Evolutionary conservation across 2,888 invertebrate genomes (phyloP).

Genomic region (Caenorhabditis angaria): DNA sequence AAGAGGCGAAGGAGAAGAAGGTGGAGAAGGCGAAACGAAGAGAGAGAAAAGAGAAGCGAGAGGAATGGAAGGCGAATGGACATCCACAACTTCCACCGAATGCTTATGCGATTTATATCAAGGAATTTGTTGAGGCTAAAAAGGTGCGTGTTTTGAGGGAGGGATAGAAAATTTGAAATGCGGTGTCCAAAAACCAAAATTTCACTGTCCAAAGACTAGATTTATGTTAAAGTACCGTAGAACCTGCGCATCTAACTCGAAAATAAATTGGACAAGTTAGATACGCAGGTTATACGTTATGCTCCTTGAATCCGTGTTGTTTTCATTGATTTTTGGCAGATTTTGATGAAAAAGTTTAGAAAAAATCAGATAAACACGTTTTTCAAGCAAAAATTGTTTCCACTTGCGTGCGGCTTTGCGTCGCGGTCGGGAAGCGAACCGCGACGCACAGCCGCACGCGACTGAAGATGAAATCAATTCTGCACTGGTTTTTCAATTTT

Average conservation of each 20-base stretch:
- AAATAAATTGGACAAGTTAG: no score
- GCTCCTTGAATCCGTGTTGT: no score
- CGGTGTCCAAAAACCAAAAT: background rate
- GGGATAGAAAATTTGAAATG: background rate
- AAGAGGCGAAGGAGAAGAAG: slow-evolving; percentile 18
- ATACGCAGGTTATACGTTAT: no score
- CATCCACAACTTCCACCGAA: slow-evolving; percentile 26
- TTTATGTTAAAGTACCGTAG: no score
- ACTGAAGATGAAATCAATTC: no score
- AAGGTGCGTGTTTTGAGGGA: background rate
- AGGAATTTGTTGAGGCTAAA: slow-evolving; percentile 8
- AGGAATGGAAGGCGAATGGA: slow-evolving; percentile 20
- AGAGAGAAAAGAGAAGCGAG: slow-evolving; percentile 20
- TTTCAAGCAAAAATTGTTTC: no score
- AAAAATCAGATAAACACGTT: no score
- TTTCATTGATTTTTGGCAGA: background rate
- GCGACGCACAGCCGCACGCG: no score
- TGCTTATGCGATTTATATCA: slow-evolving; percentile 31
- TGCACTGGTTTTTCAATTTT: no score
- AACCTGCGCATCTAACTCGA: no score
- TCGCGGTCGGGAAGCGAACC: no score
- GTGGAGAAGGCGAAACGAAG: slow-evolving; percentile 14
- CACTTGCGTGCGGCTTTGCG: no score
- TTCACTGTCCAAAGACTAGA: background rate
- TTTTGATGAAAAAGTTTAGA: background rate